These are phyloP conservation scores for Xestia sexstrigata DNA, from an alignment of 2,888 invertebrate genomes.

Conservation along the genomic window DNA sequence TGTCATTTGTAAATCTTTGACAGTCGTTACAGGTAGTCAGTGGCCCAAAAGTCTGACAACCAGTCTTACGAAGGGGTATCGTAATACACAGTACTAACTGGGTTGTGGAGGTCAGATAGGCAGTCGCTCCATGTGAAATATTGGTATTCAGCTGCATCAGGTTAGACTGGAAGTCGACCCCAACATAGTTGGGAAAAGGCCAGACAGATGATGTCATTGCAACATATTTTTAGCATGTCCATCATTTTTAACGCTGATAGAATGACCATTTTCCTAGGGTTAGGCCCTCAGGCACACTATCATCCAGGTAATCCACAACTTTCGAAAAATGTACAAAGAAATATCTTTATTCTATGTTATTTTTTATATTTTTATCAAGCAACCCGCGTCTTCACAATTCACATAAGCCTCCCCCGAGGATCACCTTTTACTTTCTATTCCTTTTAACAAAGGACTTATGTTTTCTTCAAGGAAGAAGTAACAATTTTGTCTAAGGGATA, in stretches of 20 bases:
- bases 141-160: too few species aligned
- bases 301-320: background rate
- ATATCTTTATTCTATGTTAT: conserved; percentile 6
- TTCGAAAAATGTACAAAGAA: background rate
- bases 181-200: too few species aligned
- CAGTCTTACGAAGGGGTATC: too few species aligned
- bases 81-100: too few species aligned
- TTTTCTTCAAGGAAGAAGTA: conserved; percentile 35
- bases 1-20: too few species aligned
- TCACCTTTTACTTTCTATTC: conserved; percentile 10
- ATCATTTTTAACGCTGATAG: background rate
- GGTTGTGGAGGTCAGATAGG: too few species aligned
- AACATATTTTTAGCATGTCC: background rate
- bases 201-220: background rate
- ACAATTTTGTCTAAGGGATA: conserved; percentile 35
- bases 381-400: conserved; percentile 6
- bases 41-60: too few species aligned
- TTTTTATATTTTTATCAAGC: conserved; percentile 15
- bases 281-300: background rate
- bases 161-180: too few species aligned
- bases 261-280: background rate
- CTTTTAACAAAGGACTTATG: conserved; percentile 32
- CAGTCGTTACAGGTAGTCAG: too few species aligned
- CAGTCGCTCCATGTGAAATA: too few species aligned
- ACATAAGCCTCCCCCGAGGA: conserved; percentile 38